Percentiles rank a stretch among this genome's conserved stretches.
These are phyloP conservation scores for Drosophila takahashii DNA, from an alignment of 1,140 invertebrate genomes.

Conservation along the genomic window DNA sequence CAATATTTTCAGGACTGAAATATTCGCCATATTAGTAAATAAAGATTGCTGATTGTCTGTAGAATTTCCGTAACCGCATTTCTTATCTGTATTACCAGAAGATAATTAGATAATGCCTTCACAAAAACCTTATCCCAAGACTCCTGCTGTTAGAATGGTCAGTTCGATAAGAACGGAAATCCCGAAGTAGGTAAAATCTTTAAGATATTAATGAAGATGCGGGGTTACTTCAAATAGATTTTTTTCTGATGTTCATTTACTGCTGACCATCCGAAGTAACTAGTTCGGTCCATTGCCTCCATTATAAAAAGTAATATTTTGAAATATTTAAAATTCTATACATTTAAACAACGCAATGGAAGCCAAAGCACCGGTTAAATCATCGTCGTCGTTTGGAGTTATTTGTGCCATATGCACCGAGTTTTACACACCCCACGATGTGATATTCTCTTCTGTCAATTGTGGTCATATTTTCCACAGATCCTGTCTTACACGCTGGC, in stretches of 20 bases:
- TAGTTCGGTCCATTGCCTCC: no score
- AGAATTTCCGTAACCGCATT: no score
- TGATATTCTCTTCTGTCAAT: background rate
- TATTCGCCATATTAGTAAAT: no score
- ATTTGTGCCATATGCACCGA: background rate
- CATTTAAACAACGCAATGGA: no score
- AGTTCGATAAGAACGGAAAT: background rate
- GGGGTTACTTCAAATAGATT: background rate
- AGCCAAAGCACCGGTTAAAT: background rate
- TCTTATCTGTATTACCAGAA: no score
- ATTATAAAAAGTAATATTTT: no score
- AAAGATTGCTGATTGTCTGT: no score
- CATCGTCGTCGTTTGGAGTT: background rate
- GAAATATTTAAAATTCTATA: no score
- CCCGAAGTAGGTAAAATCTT: background rate
- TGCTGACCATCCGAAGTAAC: background rate
- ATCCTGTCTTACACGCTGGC: background rate
- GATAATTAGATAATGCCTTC: no score
- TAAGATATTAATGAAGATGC: background rate
- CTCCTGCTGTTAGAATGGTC: no score
- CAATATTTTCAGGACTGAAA: no score
- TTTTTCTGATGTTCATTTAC: background rate
- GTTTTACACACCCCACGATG: background rate
- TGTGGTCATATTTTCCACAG: conserved; percentile 3
- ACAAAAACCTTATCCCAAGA: background rate